A percentile compares a stretch with the other conserved stretches of the same genome.
These are phyloP conservation scores for Toxotes lorentzi DNA, from an alignment of 2,797 vertebrate genomes.

Conservation along the genomic window DNA sequence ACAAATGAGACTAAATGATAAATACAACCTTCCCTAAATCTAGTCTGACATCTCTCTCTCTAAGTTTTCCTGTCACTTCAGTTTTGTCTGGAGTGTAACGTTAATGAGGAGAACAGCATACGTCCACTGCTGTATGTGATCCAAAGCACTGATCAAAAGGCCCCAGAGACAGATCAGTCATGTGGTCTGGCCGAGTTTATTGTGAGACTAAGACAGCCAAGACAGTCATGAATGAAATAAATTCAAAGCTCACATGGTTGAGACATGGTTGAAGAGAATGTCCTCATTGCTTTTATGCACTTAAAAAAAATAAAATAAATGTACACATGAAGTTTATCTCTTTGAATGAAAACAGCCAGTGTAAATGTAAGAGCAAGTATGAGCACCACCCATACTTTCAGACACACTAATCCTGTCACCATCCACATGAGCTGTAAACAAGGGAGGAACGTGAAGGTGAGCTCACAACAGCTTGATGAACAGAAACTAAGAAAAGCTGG, in stretches of 20 bases:
- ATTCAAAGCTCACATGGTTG: constrained; percentile 27
- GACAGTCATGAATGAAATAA: constrained; percentile 34
- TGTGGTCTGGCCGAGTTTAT: constrained; percentile 48
- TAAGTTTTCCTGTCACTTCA: constrained; percentile 25
- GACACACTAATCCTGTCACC: constrained; percentile 53
- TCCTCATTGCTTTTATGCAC: neutral
- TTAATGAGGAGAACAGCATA: constrained; percentile 57
- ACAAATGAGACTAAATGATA: neutral
- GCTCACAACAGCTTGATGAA: constrained; percentile 25
- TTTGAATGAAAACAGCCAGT: neutral
- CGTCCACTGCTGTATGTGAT: constrained; percentile 37
- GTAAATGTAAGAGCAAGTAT: neutral
- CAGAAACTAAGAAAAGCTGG: constrained; percentile 48
- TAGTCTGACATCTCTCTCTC: constrained; percentile 9
- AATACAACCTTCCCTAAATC: constrained; percentile 8
- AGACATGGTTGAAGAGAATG: constrained; percentile 18
- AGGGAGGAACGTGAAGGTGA: constrained; percentile 52
- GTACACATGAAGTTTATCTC: neutral
- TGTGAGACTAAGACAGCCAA: constrained; percentile 18
- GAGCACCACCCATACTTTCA: constrained; percentile 36
- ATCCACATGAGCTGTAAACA: constrained; percentile 38
- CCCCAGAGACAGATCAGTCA: constrained; percentile 41
- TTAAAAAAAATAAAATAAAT: constrained; percentile 1
- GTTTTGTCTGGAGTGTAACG: constrained; percentile 9
- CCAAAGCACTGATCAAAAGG: constrained; percentile 65